Base-by-base conservation (phyloP, 2,113 vertebrate genomes). In the Phoxinus phoxinus region DNA sequence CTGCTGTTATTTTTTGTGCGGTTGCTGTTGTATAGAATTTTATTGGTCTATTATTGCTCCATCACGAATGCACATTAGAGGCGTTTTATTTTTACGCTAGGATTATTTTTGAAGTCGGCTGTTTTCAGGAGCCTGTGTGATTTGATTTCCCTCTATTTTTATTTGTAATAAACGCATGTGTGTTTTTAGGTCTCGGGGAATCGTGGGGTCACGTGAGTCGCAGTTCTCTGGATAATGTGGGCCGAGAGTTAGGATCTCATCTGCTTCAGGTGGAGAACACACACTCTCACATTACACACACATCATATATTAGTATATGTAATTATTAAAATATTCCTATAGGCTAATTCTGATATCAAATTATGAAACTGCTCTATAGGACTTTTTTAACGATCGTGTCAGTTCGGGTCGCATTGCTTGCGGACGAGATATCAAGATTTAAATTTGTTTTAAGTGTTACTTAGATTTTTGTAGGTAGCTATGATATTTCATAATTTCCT, bases 201-300 rank as follows among this genome's bases (percentile, higher is more conserved):
- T 97, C 98, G 2, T 99, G 98, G 98, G 98, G 98, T 73, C 97
- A 97, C 48, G 94, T 97, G 13, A 97, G 96, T 89, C 93, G 97
- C 74, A 97, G 95, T 69, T 95, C 97, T 1, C 82, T 97, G 93
- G 96, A 99, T 85, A 99, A 97, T 76, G 96, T 99, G 75, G 96
- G 95, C 84, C 94, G 97, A 8, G 98, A 99, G 41, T 90, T 99
- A 74, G 98, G 98, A 89, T 98, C 98, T 8, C 98, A 99, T 81
- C 95, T 99, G 84, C 92, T 99, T 77, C 98, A 99, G 98, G 98
- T 98, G 9, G 41, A 41, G 41, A 41, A 95, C 81, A 65, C 44
- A 44, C 6, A 41, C 46, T 56, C 15, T 37, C 6, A 5, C 4
- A 7, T 7, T 37, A 10, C 25, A 84, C 37, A 71, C 51, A 19